Evolutionary conservation across 2,888 invertebrate species (phyloP).

Genomic region (Lissonota sp.): DNA sequence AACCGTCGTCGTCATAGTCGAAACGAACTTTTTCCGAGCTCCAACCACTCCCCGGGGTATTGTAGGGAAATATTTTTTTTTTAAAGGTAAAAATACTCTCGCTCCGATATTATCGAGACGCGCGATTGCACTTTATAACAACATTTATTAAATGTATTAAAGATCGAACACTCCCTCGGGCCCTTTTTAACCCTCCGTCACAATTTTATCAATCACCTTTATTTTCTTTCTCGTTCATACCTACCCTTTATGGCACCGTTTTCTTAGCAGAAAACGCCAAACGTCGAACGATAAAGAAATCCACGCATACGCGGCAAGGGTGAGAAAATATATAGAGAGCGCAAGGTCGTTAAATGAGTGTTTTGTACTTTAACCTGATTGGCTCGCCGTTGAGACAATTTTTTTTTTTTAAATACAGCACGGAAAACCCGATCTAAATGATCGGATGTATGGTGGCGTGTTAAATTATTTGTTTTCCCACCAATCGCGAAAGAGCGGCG

Average conservation of each 20-base stretch:
- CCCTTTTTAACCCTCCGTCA: conserved; percentile 3
- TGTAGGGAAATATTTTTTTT: conserved; percentile 6
- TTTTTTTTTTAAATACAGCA: too few species aligned
- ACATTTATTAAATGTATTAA: conserved; percentile 54
- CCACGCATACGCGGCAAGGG: not conserved
- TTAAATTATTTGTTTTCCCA: too few species aligned
- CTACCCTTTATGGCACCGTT: not conserved
- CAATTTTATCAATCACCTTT: conserved; percentile 5
- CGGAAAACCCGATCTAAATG: too few species aligned
- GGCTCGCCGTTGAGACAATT: conserved; percentile 4
- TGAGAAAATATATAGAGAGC: not conserved
- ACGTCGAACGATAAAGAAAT: not conserved
- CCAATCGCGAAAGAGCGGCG: not conserved
- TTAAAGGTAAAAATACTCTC: too few species aligned
- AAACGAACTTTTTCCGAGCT: conserved; percentile 50
- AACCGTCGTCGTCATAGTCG: conserved; percentile 36
- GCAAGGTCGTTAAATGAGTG: not conserved
- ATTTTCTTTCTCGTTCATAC: not conserved
- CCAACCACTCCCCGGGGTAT: conserved; percentile 24
- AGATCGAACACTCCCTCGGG: conserved; percentile 30
- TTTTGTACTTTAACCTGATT: not conserved
- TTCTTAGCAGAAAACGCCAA: not conserved
- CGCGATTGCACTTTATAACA: conserved; percentile 8
- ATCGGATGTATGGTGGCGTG: too few species aligned
- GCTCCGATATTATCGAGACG: not conserved